These are phyloP conservation scores for Nemopilema nomurai DNA, from an alignment of 30 jellyfish, hydroid and myxozoan genomes.

Conservation along the genomic window DNA sequence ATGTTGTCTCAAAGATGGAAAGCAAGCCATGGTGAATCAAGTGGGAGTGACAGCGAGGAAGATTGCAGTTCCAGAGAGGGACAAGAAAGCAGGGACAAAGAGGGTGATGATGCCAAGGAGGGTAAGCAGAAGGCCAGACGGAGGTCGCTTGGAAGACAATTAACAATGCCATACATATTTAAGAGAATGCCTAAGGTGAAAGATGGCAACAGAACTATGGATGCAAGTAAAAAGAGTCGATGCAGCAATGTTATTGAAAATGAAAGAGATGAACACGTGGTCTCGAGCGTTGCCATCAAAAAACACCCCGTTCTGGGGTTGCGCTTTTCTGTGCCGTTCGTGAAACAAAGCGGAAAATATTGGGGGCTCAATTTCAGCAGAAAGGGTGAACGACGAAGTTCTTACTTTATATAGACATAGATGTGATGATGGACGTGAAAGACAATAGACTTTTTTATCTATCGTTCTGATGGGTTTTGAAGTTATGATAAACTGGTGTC, in stretches of 20 bases:
- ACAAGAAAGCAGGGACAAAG: background rate
- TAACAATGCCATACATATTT: background rate
- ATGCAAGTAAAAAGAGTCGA: no score
- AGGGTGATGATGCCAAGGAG: background rate
- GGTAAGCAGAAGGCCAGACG: background rate
- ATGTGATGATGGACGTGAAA: background rate
- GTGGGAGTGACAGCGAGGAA: background rate
- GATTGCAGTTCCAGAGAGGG: background rate
- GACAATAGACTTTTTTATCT: background rate
- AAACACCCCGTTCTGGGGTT: slow-evolving; percentile 12
- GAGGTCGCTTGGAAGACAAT: background rate
- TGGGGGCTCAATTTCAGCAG: background rate
- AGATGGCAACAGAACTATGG: background rate
- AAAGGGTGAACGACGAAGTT: background rate
- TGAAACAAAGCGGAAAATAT: background rate
- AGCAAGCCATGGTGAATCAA: no score
- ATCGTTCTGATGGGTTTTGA: no score
- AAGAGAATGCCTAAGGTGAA: background rate
- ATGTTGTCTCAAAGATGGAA: no score
- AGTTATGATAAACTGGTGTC: no score
- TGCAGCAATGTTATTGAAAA: background rate
- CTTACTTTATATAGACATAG: background rate
- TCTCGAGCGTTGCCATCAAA: background rate
- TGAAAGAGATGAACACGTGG: background rate
- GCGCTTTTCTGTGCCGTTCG: background rate